Percentiles rank a stretch among this genome's conserved stretches.
phyloP scores from a whole-genome alignment of 2,888 invertebrate species.

The Eilema caniola region DNA sequence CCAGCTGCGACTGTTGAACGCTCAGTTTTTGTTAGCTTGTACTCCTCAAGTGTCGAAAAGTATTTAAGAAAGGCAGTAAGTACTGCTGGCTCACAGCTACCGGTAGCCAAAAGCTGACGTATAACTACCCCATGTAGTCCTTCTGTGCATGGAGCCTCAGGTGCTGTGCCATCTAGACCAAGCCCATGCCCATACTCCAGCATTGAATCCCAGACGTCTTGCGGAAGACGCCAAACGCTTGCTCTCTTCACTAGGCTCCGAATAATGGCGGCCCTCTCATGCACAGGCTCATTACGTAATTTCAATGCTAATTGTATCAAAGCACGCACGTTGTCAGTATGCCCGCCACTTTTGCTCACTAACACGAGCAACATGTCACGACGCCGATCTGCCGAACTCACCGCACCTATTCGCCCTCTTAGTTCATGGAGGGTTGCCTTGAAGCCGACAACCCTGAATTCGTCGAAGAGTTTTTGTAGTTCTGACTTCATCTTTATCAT shows the following conservation, averaged over 20 bases:
- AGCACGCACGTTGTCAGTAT: constrained; percentile 56
- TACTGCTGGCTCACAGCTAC: constrained; percentile 44
- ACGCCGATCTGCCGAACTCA: constrained; percentile 62
- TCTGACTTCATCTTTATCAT: constrained; percentile 31
- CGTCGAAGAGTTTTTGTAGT: constrained; percentile 67
- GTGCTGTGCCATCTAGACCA: constrained; percentile 65
- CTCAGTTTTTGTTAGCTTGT: constrained; percentile 59
- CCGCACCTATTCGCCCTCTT: constrained; percentile 55
- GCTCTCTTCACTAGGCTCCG: constrained; percentile 73
- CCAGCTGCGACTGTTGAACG: constrained; percentile 45
- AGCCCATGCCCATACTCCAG: constrained; percentile 64
- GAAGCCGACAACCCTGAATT: constrained; percentile 67
- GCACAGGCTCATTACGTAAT: constrained; percentile 67
- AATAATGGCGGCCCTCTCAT: constrained; percentile 67
- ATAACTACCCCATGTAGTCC: constrained; percentile 71
- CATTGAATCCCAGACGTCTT: constrained; percentile 61
- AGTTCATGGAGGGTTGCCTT: constrained; percentile 65
- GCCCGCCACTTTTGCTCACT: constrained; percentile 72
- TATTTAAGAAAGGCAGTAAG: constrained; percentile 56
- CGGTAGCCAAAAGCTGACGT: constrained; percentile 57
- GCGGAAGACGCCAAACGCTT: constrained; percentile 66
- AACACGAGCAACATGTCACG: constrained; percentile 72
- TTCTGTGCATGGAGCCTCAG: constrained; percentile 64
- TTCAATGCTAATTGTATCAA: constrained; percentile 64
- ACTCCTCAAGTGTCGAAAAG: constrained; percentile 63